These are phyloP conservation scores for Meleagris gallopavo DNA, from an alignment of 2,113 vertebrate genomes.

Conservation along the genomic window DNA sequence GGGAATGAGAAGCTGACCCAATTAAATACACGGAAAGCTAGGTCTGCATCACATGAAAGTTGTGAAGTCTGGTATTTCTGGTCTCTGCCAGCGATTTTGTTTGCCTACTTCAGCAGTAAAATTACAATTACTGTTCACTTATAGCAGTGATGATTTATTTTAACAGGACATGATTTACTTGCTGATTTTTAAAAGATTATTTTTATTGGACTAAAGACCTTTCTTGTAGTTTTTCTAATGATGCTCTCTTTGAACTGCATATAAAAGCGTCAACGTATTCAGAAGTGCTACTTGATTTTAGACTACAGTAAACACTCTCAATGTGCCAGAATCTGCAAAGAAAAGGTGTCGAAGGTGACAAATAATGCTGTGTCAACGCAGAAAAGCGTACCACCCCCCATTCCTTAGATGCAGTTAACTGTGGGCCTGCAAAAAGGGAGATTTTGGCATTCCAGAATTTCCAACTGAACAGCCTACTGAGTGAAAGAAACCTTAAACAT, in stretches of 20 bases:
- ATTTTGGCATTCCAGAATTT: background rate
- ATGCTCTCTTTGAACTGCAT: background rate
- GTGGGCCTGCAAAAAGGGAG: background rate
- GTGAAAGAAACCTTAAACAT: background rate
- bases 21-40: background rate
- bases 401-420: background rate
- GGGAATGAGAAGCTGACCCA: slow-evolving; percentile 12
- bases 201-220: background rate
- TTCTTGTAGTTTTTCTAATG: background rate
- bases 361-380: background rate
- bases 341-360: background rate
- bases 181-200: background rate
- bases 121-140: background rate
- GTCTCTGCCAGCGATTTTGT: background rate
- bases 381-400: background rate
- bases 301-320: background rate
- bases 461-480: background rate
- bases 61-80: background rate
- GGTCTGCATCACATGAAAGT: background rate
- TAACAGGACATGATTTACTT: background rate
- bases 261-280: background rate
- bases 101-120: background rate
- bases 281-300: background rate
- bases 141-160: background rate
- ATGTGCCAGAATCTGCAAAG: background rate